Evolutionary conservation across 1,140 invertebrate genomes (phyloP).

Genomic region (Papilio xuthus): DNA sequence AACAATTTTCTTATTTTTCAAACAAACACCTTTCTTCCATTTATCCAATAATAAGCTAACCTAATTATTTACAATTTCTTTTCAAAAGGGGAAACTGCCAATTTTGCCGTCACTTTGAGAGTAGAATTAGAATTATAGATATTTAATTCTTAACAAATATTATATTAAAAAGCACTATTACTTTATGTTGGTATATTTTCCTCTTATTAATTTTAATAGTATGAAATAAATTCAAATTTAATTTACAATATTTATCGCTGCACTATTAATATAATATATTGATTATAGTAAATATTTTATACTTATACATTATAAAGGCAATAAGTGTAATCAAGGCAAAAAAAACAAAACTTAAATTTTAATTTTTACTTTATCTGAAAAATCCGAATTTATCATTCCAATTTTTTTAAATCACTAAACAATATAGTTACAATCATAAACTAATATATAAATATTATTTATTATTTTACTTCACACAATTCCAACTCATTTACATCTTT

Average conservation of each 20-base stretch:
- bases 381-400: neutral
- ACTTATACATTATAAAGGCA: neutral
- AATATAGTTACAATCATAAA: conserved; percentile 51
- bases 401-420: conserved; percentile 6
- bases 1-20: neutral
- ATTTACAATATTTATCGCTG: neutral
- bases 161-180: neutral
- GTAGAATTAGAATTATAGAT: neutral
- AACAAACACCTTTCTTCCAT: neutral
- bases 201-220: neutral
- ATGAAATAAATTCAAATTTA: neutral
- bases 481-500: conserved; percentile 80
- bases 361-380: neutral
- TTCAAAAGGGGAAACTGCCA: neutral
- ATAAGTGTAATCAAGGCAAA: neutral
- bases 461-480: conserved; percentile 59
- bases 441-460: conserved; percentile 56
- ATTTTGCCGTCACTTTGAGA: too few relatives aligned
- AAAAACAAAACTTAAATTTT: neutral
- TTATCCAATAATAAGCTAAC: conserved; percentile 18
- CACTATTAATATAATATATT: neutral
- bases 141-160: neutral
- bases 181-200: neutral
- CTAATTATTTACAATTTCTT: conserved; percentile 34
- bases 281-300: neutral